Evolutionary conservation across 2,888 invertebrate genomes (phyloP).

Genomic region (Sesia apiformis): DNA sequence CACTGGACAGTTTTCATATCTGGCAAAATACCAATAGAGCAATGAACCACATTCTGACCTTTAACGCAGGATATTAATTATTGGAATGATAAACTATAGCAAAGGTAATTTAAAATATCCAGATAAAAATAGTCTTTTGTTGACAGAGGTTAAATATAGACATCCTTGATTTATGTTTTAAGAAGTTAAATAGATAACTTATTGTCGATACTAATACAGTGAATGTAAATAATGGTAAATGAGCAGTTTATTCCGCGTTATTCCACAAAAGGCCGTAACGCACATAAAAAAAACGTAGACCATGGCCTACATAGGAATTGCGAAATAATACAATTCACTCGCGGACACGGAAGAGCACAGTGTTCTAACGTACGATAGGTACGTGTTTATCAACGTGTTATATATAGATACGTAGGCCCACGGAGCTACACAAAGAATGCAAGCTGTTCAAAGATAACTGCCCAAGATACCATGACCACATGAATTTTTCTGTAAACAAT

Average conservation of each 20-base stretch:
- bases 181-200: too few relatives aligned
- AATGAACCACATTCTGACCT: slow-evolving; percentile 22
- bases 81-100: too few relatives aligned
- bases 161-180: too few relatives aligned
- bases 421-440: slow-evolving; percentile 54
- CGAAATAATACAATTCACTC: slow-evolving; percentile 62
- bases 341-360: slow-evolving; percentile 55
- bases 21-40: slow-evolving; percentile 32
- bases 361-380: slow-evolving; percentile 32
- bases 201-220: too few relatives aligned
- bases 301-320: slow-evolving; percentile 69
- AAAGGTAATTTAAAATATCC: slow-evolving; percentile 4
- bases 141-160: too few relatives aligned
- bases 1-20: slow-evolving; percentile 9
- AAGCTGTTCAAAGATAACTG: slow-evolving; percentile 23
- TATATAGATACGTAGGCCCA: slow-evolving; percentile 58
- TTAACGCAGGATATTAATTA: background rate
- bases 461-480: slow-evolving; percentile 16
- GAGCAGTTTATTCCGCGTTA: slow-evolving; percentile 4
- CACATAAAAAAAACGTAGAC: slow-evolving; percentile 59
- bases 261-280: slow-evolving; percentile 30
- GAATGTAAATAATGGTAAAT: slow-evolving; percentile 1
- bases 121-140: too few relatives aligned
- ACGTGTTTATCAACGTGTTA: slow-evolving; percentile 53
- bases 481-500: too few relatives aligned